These are phyloP conservation scores for Pseudorhombus dupliciocellatus DNA, from an alignment of 2,113 vertebrate genomes.

Conservation along the genomic window DNA sequence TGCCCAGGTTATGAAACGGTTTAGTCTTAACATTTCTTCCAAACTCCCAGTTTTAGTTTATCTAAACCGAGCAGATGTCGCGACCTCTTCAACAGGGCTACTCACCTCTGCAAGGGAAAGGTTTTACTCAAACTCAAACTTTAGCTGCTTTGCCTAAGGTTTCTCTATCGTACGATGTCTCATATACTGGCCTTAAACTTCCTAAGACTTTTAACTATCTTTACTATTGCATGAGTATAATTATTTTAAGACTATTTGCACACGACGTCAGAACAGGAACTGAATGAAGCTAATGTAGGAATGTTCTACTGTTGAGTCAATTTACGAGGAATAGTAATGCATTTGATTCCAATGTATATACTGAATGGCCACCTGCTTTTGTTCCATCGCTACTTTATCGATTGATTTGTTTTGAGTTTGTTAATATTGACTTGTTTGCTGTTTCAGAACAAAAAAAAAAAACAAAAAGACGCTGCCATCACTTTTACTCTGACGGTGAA, in stretches of 20 bases:
- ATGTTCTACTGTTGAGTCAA: conserved; percentile 70
- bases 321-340: conserved; percentile 67
- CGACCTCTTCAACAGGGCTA: conserved; percentile 58
- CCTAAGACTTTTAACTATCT: conserved; percentile 74
- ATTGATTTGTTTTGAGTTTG: conserved; percentile 56
- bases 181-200: conserved; percentile 79
- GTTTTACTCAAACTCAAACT: conserved; percentile 69
- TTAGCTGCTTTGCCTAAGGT: conserved; percentile 72
- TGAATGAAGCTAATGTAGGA: conserved; percentile 69
- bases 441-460: conserved; percentile 36
- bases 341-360: conserved; percentile 77
- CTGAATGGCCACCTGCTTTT: conserved; percentile 70
- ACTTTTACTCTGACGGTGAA: conserved; percentile 23
- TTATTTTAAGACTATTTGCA: conserved; percentile 83
- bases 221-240: conserved; percentile 80
- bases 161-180: conserved; percentile 72
- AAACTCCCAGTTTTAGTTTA: conserved; percentile 13
- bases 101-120: conserved; percentile 59
- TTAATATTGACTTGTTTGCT: conserved; percentile 63
- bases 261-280: conserved; percentile 77
- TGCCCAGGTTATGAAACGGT: conserved; percentile 31
- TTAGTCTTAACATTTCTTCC: conserved; percentile 13
- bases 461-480: conserved; percentile 21
- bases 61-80: background rate
- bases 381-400: conserved; percentile 66